These are phyloP conservation scores for Chaetodon trifasciatus DNA, from an alignment of 2,797 vertebrate genomes.

Conservation along the genomic window DNA sequence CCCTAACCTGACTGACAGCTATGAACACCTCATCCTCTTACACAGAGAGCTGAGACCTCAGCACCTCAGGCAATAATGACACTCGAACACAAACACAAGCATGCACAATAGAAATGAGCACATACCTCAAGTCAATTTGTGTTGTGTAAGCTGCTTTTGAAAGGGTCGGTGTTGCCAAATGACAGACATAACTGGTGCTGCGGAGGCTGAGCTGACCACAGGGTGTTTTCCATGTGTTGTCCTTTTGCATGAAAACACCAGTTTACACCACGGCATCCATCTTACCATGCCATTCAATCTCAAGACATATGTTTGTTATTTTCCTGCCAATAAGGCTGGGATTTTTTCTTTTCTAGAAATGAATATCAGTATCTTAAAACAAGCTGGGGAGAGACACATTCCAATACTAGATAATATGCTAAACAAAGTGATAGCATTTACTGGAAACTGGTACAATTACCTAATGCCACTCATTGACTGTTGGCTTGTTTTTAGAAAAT, in stretches of 20 bases:
- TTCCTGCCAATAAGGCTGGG: neutral
- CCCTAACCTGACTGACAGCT: conserved; percentile 59
- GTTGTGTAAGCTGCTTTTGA: conserved; percentile 61
- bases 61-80: conserved; percentile 43
- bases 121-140: conserved; percentile 55
- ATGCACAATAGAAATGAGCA: conserved; percentile 40
- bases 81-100: conserved; percentile 30
- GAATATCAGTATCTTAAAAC: neutral
- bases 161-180: conserved; percentile 47
- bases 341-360: conserved; percentile 1
- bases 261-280: conserved; percentile 26
- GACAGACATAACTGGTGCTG: conserved; percentile 44
- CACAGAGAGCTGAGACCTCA: conserved; percentile 32
- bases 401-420: neutral
- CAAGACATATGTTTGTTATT: neutral
- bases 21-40: conserved; percentile 49
- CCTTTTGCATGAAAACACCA: conserved; percentile 45
- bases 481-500: neutral
- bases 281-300: neutral
- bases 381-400: neutral
- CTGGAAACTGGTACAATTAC: neutral
- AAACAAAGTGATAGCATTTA: neutral
- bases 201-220: conserved; percentile 50
- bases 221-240: conserved; percentile 64
- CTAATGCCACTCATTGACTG: neutral